These are phyloP conservation scores for Ganaspis sp. DNA, from an alignment of 1,140 invertebrate genomes.

Conservation along the genomic window DNA sequence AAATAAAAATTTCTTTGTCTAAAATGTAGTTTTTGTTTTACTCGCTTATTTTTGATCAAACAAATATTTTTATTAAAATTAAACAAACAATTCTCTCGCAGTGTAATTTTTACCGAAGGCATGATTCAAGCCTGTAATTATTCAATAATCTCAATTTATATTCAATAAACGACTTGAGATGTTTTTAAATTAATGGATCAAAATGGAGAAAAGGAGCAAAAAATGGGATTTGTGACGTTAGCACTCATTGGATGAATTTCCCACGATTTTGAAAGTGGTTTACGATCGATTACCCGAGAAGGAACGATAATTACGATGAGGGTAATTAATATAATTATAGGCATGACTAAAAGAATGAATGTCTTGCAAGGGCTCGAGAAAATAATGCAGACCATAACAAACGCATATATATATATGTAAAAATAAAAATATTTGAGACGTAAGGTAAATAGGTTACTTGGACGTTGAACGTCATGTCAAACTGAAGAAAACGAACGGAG, in stretches of 20 bases:
- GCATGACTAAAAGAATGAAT: constrained; percentile 5
- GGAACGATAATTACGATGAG: constrained; percentile 17
- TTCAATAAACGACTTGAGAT: too few relatives aligned
- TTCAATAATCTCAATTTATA: too few relatives aligned
- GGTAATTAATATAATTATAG: constrained; percentile 18
- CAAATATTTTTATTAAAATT: too few relatives aligned
- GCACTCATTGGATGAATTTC: neutral
- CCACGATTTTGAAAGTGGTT: neutral
- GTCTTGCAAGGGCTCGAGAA: constrained; percentile 19
- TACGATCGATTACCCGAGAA: neutral
- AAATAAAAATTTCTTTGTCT: too few relatives aligned
- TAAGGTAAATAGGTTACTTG: constrained; percentile 22
- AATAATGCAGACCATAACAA: too few relatives aligned
- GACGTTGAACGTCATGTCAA: neutral
- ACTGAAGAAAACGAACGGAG: neutral
- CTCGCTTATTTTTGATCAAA: too few relatives aligned
- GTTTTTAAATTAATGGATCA: too few relatives aligned
- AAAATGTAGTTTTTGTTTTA: too few relatives aligned
- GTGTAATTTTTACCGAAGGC: too few relatives aligned
- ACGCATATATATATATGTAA: neutral
- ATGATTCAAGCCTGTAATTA: too few relatives aligned
- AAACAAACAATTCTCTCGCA: too few relatives aligned
- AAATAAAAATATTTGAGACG: constrained; percentile 2
- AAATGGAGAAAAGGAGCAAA: neutral
- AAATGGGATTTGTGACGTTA: neutral